Evolutionary conservation across 2,888 invertebrate species (phyloP), one percentile per base, ranked within the genome.

Genomic region (Aphidoletes aphidimyza): DNA sequence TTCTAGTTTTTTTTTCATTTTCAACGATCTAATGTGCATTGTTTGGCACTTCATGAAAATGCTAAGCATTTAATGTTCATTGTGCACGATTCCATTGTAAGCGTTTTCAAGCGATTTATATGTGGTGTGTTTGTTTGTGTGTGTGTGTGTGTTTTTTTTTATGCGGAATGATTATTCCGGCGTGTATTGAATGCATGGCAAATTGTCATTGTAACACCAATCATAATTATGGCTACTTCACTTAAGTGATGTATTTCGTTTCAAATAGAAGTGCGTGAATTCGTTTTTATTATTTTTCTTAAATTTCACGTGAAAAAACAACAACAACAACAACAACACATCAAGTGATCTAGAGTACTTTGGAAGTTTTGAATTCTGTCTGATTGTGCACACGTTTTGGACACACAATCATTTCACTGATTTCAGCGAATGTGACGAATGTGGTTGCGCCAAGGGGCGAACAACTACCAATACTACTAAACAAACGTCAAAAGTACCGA

Each of bases 271-370:
- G 34, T 69, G 69, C 69, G 69, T 69, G 69, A 69, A 69, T 69
- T 30, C 26, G 26, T 69, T 69, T 30, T 69, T 69, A 69, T 14
- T 30, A 69, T 54, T n/a, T n/a, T n/a, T n/a, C n/a, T n/a, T n/a
- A n/a, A n/a, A n/a, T n/a, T n/a, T n/a, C n/a, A n/a, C n/a, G n/a
- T n/a, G n/a, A n/a, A n/a, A n/a, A n/a, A n/a, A n/a, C n/a, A n/a
- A n/a, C n/a, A n/a, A n/a, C n/a, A n/a, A n/a, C n/a, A n/a, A n/a
- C n/a, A n/a, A n/a, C n/a, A n/a, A n/a, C n/a, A n/a, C n/a, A n/a
- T n/a, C n/a, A n/a, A n/a, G n/a, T n/a, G n/a, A 54, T 54, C n/a
- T 54, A 19, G 54, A 22, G n/a, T 54, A 69, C 69, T 69, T 69
- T 69, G 8, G 34, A 42, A 9, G 42, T 6, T 42, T 42, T 42